phyloP scores from a whole-genome alignment of 2,888 invertebrate species.

The Diarsia mendica region DNA sequence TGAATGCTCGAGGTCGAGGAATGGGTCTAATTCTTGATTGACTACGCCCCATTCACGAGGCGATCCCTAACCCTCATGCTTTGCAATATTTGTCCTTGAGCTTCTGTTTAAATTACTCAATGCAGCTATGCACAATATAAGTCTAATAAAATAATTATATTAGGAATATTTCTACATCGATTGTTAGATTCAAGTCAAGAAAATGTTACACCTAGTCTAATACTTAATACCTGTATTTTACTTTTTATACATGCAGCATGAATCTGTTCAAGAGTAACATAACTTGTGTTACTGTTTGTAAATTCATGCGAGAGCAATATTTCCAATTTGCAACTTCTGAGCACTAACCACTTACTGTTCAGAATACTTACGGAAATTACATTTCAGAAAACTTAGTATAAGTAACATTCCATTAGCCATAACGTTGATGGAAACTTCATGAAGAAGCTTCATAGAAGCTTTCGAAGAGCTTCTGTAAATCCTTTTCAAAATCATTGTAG shows the following conservation, averaged over 20 bases:
- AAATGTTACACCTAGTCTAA: too few relatives aligned
- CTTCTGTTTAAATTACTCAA: background rate
- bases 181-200: background rate
- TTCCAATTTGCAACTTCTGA: slow-evolving; percentile 89
- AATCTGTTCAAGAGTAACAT: slow-evolving; percentile 83
- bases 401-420: background rate
- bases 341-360: slow-evolving; percentile 84
- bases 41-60: background rate
- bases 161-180: too few relatives aligned
- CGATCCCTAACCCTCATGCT: background rate
- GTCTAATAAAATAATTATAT: too few relatives aligned
- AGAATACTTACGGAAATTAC: slow-evolving; percentile 88
- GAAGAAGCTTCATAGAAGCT: background rate
- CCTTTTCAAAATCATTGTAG: background rate
- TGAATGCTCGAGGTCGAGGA: background rate
- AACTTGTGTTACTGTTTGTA: slow-evolving; percentile 83
- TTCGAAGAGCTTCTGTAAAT: background rate
- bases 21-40: background rate
- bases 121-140: background rate
- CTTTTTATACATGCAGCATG: slow-evolving; percentile 71
- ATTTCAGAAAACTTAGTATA: slow-evolving; percentile 47
- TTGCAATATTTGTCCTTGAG: too few relatives aligned
- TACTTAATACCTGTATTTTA: background rate
- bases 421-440: background rate
- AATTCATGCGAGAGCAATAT: slow-evolving; percentile 86